These are phyloP conservation scores for Terrapene triunguis DNA, from an alignment of 2,113 vertebrate genomes.

Conservation along the genomic window DNA sequence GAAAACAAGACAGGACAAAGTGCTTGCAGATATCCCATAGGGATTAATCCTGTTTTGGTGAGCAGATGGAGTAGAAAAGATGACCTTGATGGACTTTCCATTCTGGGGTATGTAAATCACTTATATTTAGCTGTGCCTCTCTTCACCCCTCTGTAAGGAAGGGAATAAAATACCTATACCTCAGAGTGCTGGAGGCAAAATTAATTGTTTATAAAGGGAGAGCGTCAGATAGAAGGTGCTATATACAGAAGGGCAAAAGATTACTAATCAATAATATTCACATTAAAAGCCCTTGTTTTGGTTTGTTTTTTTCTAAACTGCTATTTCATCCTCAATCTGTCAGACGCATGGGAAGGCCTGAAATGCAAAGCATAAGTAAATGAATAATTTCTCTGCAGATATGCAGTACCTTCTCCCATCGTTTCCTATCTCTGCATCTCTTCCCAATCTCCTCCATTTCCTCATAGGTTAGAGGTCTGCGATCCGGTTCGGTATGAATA, in stretches of 20 bases:
- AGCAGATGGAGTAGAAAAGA: neutral
- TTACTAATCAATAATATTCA: neutral
- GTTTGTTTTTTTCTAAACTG: neutral
- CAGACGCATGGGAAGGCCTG: rapidly evolving
- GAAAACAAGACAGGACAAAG: neutral
- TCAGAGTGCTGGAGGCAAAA: neutral
- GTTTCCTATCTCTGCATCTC: neutral
- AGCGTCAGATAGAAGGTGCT: neutral
- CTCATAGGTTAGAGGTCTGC: slow-evolving; percentile 8
- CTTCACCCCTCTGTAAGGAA: neutral
- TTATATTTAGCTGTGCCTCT: neutral
- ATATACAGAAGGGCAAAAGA: neutral
- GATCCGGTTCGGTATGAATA: neutral
- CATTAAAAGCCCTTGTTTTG: neutral
- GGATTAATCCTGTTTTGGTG: neutral
- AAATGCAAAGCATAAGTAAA: neutral
- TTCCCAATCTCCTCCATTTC: slow-evolving; percentile 64
- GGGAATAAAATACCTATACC: neutral
- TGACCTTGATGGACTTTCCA: neutral
- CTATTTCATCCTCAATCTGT: neutral
- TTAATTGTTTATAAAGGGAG: neutral
- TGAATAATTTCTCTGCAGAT: neutral
- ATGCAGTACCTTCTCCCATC: slow-evolving; percentile 32
- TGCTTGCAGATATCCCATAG: neutral
- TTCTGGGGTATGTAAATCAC: neutral